Evolutionary conservation across 2,113 vertebrate species (phyloP).

Genomic region (Pleuronectes platessa): DNA sequence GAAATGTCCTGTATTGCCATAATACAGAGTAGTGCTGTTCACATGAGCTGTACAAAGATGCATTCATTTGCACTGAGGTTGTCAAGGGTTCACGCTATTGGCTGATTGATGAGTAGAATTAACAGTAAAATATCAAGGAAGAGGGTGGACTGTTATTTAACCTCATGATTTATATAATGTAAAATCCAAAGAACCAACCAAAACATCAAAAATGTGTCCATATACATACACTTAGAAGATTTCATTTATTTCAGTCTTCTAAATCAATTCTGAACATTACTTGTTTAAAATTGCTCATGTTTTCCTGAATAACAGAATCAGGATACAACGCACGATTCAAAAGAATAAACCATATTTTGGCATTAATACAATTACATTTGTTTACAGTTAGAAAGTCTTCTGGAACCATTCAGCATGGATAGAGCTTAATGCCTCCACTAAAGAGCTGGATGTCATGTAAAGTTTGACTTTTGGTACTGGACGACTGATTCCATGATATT

Average conservation of each 20-base stretch:
- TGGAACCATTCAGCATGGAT: constrained; percentile 25
- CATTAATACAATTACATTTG: constrained; percentile 36
- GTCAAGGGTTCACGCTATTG: background rate
- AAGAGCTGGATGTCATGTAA: constrained; percentile 9
- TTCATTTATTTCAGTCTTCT: background rate
- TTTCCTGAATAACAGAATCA: background rate
- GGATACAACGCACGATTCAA: background rate
- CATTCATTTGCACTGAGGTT: constrained; percentile 20
- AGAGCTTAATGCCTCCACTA: constrained; percentile 26
- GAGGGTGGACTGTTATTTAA: constrained; percentile 1
- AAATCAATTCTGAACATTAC: constrained; percentile 1
- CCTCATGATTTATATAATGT: background rate
- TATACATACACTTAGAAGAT: background rate
- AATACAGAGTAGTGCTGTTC: background rate
- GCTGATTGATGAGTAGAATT: constrained; percentile 12
- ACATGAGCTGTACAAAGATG: background rate
- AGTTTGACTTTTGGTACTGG: constrained; percentile 36
- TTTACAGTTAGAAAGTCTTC: constrained; percentile 51
- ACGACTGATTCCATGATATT: constrained; percentile 38
- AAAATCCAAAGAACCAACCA: constrained; percentile 48
- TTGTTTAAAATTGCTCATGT: background rate
- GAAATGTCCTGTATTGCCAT: background rate
- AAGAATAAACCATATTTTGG: constrained; percentile 7
- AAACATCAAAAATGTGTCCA: constrained; percentile 20
- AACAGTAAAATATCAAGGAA: background rate